These are phyloP conservation scores for Xestoiulus laeticollis DNA, from an alignment of 2,888 invertebrate species.

Conservation along the genomic window DNA sequence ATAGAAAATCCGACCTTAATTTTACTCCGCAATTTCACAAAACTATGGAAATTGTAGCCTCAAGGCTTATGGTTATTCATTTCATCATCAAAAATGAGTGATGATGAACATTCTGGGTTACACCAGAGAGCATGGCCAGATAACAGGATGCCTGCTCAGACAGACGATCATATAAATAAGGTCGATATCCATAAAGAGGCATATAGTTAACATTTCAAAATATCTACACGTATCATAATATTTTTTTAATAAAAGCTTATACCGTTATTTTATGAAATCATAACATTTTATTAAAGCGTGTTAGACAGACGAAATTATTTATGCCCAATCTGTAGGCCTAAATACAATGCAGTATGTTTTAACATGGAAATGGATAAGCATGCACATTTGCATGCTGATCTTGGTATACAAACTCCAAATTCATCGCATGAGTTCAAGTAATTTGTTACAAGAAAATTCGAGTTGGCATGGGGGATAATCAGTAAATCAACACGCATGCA, in stretches of 20 bases:
- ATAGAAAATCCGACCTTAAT: slow-evolving; percentile 13
- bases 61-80: background rate
- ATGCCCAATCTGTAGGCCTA: background rate
- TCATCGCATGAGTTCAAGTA: background rate
- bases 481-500: background rate
- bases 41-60: background rate
- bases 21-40: background rate
- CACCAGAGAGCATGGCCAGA: background rate
- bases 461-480: background rate
- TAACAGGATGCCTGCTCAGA: background rate
- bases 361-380: no score
- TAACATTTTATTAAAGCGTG: background rate
- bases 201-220: no score
- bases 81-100: background rate
- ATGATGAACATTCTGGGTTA: slow-evolving; percentile 15
- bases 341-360: background rate
- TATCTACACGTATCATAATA: background rate
- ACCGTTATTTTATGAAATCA: background rate
- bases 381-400: background rate
- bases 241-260: background rate
- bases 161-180: background rate
- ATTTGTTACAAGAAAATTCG: background rate
- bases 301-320: background rate
- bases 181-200: background rate
- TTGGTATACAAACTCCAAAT: background rate